Evolutionary conservation across 2,888 invertebrate genomes (phyloP).

Genomic region (Caenorhabditis afra): DNA sequence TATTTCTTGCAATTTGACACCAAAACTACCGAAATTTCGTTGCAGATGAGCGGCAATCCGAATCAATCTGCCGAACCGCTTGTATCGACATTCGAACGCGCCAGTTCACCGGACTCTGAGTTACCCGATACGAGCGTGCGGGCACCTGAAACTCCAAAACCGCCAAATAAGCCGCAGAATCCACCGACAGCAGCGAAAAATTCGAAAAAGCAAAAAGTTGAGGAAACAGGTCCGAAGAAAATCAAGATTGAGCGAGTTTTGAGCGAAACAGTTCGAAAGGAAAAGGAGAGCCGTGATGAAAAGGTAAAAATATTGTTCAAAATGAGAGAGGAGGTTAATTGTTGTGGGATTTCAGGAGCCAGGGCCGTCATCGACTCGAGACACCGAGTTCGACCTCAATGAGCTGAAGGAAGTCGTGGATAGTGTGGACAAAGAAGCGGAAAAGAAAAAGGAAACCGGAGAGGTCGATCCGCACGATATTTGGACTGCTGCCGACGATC

Average conservation of each 20-base stretch:
- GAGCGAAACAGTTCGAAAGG: background rate
- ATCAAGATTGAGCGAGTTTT: background rate
- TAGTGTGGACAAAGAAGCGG: background rate
- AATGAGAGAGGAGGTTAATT: too few relatives aligned
- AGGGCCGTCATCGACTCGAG: background rate
- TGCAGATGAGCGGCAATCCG: conserved; percentile 32
- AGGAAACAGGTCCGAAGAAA: too few relatives aligned
- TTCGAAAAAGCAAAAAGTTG: conserved; percentile 32
- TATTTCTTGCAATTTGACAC: conserved; percentile 5
- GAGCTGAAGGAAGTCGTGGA: background rate
- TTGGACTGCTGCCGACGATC: conserved; percentile 98
- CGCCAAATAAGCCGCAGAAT: background rate
- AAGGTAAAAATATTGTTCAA: too few relatives aligned
- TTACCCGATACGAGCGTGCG: background rate
- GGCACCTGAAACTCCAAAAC: background rate
- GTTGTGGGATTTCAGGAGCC: too few relatives aligned
- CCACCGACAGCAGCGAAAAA: background rate
- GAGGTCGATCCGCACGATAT: conserved; percentile 81
- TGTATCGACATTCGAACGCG: conserved; percentile 1
- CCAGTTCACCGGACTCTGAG: background rate
- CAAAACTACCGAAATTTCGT: background rate
- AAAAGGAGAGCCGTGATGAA: background rate
- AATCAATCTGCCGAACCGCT: background rate
- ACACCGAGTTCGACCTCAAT: background rate
- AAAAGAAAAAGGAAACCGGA: background rate